Base-by-base conservation (phyloP, 1,140 invertebrate species). In the Carcinoscorpius rotundicauda region DNA sequence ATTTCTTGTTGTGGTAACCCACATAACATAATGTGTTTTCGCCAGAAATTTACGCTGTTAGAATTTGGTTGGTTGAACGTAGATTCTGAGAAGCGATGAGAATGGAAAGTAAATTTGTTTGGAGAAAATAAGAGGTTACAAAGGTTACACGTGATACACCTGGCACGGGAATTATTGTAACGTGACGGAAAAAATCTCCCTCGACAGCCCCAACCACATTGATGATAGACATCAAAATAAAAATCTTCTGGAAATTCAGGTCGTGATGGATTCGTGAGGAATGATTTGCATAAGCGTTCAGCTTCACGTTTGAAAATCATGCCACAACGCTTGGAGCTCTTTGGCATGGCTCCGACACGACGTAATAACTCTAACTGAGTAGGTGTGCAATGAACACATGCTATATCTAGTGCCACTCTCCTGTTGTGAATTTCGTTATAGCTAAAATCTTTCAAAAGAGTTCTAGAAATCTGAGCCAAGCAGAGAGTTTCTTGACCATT, bases 71-170 rank as follows among this genome's bases (percentile, higher is more conserved):
- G 91, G 0, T 93, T 84, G 77, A 93, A 97, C 55, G 78, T 77
- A 29, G 84, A 83, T 68, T 91, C 89, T 61, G 93, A 86, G 3
- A 88, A 82, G 2, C 88, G 85, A 77, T 97, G 94, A 3, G 91
- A 97, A 76, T 97, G 94, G 74, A 97, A 97, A 69, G 97, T 97
- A 79, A 98, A 98, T 77, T 98, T 98, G 78, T 98, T 98, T 2
- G 94, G 94, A 0, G 93, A 97, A 76, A 96, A 97, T 76, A 95
- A 96, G 56, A 94, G 78, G 50, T 88, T 88, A 74, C 93, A 98
- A 73, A 85, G 87, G 9, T 83, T 77, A 75, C 94, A 97, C 73
- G 94, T 94, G 70, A 97, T 96, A 76, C 93, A 97, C 77, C 97
- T 97, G 4, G 93, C 93, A 64, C 69, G 52, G 59, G 69, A 70